phyloP scores from a whole-genome alignment of 2,888 invertebrate species.

The Mylabris sibirica region DNA sequence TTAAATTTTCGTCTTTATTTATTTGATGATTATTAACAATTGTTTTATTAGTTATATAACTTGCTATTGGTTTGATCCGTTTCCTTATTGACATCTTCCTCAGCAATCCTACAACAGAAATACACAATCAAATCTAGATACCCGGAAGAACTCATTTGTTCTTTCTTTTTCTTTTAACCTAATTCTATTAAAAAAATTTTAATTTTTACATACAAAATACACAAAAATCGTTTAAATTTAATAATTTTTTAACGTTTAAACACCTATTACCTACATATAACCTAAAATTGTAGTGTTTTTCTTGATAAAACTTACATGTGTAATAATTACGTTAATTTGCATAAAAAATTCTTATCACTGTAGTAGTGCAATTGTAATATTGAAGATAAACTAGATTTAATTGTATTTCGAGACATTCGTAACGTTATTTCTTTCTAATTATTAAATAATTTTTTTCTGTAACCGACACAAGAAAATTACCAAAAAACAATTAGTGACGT shows the following conservation, averaged over 20 bases:
- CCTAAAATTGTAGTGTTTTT: neutral
- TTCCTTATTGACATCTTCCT: slow-evolving; percentile 59
- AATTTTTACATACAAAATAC: neutral
- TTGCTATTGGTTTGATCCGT: slow-evolving; percentile 55
- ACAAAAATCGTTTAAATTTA: neutral
- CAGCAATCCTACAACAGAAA: slow-evolving; percentile 51
- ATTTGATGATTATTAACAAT: neutral
- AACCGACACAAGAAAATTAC: no score
- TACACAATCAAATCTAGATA: neutral
- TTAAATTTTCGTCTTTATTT: slow-evolving; percentile 31
- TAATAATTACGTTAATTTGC: slow-evolving; percentile 6
- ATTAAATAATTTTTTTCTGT: no score
- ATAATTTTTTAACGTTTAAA: neutral
- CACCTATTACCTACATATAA: neutral
- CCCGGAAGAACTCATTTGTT: neutral
- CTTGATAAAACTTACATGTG: slow-evolving; percentile 14
- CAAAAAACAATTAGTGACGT: no score
- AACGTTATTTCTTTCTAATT: no score
- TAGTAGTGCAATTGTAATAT: no score
- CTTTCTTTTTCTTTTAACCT: neutral
- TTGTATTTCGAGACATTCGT: no score
- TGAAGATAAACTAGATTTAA: no score
- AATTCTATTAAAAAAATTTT: neutral
- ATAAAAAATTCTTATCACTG: no score
- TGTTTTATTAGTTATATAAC: slow-evolving; percentile 29